phyloP scores from a whole-genome alignment of 2,888 invertebrate genomes.

The Mantis religiosa region DNA sequence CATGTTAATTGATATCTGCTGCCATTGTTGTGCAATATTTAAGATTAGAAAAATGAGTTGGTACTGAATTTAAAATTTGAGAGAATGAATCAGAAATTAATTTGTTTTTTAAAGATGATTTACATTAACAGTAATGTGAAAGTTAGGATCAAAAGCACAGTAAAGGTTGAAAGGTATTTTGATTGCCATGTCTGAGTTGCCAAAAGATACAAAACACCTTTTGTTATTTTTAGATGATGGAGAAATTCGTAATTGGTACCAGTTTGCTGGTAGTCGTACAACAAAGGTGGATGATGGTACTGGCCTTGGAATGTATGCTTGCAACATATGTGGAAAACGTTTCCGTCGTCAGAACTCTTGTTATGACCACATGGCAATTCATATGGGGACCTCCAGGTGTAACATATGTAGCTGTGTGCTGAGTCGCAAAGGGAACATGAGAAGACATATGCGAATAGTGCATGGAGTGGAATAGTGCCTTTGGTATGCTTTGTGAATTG shows the following conservation, averaged over 20 bases:
- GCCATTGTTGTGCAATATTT: no score
- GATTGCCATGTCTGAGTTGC: no score
- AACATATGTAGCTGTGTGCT: slow-evolving; percentile 49
- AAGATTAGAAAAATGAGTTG: no score
- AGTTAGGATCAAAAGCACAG: no score
- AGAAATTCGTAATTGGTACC: background rate
- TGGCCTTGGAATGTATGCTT: slow-evolving; percentile 14
- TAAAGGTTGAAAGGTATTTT: no score
- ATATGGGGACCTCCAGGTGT: slow-evolving; percentile 49
- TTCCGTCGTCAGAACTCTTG: slow-evolving; percentile 30
- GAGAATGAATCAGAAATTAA: no score
- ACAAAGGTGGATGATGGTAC: background rate
- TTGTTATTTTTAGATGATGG: background rate
- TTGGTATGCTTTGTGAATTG: background rate
- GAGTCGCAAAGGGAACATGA: slow-evolving; percentile 40
- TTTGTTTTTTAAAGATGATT: no score
- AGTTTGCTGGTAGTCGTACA: background rate
- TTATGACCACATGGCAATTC: slow-evolving; percentile 49
- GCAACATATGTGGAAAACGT: slow-evolving; percentile 28
- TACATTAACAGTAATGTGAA: no score
- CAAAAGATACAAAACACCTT: background rate
- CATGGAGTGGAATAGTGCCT: slow-evolving; percentile 18
- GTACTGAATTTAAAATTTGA: no score
- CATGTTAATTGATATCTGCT: no score
- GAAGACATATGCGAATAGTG: slow-evolving; percentile 21